Conservation (phyloP, 2,113 vertebrate genomes). For the Fregetta grallaria region DNA sequence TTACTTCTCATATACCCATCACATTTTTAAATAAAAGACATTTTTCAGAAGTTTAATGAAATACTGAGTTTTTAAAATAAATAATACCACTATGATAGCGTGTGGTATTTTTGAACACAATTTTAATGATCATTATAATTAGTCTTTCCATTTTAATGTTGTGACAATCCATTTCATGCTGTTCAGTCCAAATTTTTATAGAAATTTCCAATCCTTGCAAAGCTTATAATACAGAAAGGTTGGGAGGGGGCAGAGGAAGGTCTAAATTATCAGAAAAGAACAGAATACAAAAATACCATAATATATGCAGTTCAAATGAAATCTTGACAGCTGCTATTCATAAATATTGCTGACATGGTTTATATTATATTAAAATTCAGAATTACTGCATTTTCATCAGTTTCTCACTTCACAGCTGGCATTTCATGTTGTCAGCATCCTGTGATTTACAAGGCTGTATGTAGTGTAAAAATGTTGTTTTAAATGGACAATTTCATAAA, state of each 20-base stretch:
- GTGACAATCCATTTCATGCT: constrained; percentile 8
- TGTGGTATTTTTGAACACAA: not conserved
- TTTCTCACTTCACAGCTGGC: constrained; percentile 85
- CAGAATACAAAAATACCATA: constrained; percentile 74
- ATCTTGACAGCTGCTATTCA: constrained; percentile 80
- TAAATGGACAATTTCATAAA: constrained; percentile 69
- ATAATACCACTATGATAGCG: not conserved
- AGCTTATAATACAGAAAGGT: constrained; percentile 33
- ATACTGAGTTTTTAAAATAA: not conserved
- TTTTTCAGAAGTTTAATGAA: not conserved
- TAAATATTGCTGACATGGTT: constrained; percentile 80
- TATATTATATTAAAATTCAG: constrained; percentile 82
- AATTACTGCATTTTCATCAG: constrained; percentile 80
- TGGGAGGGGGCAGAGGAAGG: not conserved
- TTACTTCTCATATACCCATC: not conserved
- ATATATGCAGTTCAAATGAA: constrained; percentile 70
- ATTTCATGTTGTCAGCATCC: constrained; percentile 84
- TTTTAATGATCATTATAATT: constrained; percentile 36
- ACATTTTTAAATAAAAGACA: not conserved
- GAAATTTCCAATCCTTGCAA: not conserved
- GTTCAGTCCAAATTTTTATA: constrained; percentile 29
- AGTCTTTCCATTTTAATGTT: constrained; percentile 41
- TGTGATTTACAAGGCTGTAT: constrained; percentile 71
- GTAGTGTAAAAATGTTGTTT: constrained; percentile 56
- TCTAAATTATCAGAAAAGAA: constrained; percentile 69